These are phyloP conservation scores for Natator depressus DNA, from an alignment of 2,113 vertebrate genomes.

Conservation along the genomic window DNA sequence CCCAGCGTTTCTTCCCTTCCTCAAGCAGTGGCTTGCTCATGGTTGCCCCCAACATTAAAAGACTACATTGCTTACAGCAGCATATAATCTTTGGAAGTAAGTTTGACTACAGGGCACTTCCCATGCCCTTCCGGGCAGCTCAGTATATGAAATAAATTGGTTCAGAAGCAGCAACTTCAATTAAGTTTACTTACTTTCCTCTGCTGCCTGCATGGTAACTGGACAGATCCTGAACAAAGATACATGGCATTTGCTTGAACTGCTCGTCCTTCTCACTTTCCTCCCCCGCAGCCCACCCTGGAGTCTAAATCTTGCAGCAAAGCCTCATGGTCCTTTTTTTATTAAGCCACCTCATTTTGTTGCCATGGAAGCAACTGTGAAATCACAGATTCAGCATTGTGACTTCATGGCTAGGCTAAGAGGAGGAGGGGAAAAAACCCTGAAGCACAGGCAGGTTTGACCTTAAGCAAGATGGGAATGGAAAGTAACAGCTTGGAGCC, in stretches of 20 bases:
- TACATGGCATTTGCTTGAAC: conserved; percentile 17
- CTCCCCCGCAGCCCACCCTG: not conserved
- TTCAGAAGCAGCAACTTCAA: not conserved
- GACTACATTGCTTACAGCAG: not conserved
- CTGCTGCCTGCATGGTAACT: conserved; percentile 31
- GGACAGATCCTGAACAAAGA: not conserved
- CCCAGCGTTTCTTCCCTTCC: not conserved
- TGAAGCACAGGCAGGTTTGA: not conserved
- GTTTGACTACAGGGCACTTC: not conserved
- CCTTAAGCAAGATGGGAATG: not conserved
- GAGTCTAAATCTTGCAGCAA: not conserved
- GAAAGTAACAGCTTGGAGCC: not conserved
- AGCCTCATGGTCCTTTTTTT: not conserved
- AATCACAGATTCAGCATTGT: not conserved
- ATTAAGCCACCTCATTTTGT: conserved; percentile 12
- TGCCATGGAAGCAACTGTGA: not conserved
- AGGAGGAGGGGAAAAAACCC: not conserved
- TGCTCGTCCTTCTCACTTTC: not conserved
- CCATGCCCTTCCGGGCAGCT: not conserved
- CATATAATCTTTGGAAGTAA: not conserved
- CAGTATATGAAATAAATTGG: not conserved
- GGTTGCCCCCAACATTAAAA: not conserved
- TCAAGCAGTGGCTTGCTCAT: not conserved
- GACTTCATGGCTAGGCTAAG: conserved; percentile 1
- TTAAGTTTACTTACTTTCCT: conserved; percentile 13